Conservation (phyloP, 30 jellyfish, hydroid and myxozoan genomes). For the Turritopsis dohrnii region DNA sequence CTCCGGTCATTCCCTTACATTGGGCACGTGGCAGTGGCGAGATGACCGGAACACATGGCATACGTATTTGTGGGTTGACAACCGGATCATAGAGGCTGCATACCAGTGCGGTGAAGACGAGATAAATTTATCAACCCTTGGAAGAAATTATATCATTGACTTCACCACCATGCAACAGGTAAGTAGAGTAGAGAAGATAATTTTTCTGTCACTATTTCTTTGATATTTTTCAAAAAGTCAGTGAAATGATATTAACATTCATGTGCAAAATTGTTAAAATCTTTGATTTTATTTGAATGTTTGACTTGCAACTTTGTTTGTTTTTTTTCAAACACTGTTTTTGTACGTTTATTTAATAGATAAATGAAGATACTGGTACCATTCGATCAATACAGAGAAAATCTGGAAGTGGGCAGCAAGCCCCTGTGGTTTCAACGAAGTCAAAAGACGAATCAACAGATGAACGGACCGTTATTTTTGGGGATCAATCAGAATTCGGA, state of each 20-base stretch:
- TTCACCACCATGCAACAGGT: constrained; percentile 93
- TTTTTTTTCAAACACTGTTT: too few relatives aligned
- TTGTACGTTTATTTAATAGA: constrained; percentile 29
- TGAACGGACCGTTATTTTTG: constrained; percentile 52
- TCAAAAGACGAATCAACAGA: constrained; percentile 38
- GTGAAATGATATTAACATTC: not conserved
- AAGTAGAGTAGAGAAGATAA: not conserved
- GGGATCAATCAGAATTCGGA: constrained; percentile 46
- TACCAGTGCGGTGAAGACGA: constrained; percentile 94
- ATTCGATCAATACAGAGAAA: constrained; percentile 86
- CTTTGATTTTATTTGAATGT: not conserved
- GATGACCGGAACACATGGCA: constrained; percentile 93
- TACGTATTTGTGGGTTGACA: constrained; percentile 93
- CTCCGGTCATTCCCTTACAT: constrained; percentile 30
- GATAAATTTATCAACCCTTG: constrained; percentile 87
- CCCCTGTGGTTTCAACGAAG: constrained; percentile 34
- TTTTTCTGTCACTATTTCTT: not conserved
- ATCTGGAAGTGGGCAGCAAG: constrained; percentile 45
- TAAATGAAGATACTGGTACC: constrained; percentile 96
- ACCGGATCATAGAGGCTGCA: constrained; percentile 86
- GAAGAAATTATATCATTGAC: constrained; percentile 88
- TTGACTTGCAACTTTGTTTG: not conserved
- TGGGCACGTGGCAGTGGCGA: constrained; percentile 97
- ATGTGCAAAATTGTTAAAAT: not conserved
- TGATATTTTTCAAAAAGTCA: not conserved